Evolutionary conservation across 2,888 invertebrate species (phyloP).

Genomic region (Uloborus plumipes): DNA sequence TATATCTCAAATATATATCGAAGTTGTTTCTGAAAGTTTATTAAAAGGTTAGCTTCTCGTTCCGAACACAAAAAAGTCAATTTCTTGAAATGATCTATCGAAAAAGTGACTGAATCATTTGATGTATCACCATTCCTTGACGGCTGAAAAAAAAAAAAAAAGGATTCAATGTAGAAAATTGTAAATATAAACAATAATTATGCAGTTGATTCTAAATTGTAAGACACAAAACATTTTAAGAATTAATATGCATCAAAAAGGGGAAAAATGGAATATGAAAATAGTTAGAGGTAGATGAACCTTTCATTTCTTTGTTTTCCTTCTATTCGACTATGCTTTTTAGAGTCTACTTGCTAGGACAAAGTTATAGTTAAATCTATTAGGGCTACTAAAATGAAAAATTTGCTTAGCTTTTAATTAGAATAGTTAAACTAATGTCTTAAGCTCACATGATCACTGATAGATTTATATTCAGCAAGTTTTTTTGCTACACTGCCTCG

Average conservation of each 20-base stretch:
- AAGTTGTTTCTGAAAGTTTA: slow-evolving; percentile 10
- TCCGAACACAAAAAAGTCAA: slow-evolving; percentile 39
- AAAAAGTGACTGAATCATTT: slow-evolving; percentile 1
- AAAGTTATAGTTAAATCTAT: no score
- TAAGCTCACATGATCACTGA: no score
- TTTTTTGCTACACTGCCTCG: no score
- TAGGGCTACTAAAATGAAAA: no score
- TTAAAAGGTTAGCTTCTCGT: slow-evolving; percentile 36
- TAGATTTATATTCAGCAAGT: no score
- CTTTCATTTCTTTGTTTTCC: no score
- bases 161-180: background rate
- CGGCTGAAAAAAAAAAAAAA: slow-evolving; percentile 8
- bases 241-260: background rate
- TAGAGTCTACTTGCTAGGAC: no score
- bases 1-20: slow-evolving; percentile 19
- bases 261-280: no score
- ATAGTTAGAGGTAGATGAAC: no score
- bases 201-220: background rate
- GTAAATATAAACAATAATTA: background rate
- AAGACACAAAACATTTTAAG: background rate
- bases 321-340: no score
- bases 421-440: no score
- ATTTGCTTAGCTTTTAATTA: no score
- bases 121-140: background rate
- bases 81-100: slow-evolving; percentile 38